Evolutionary conservation across 2,888 invertebrate genomes (phyloP), one percentile per base, ranked within the genome.

Genomic region (Brachyptera risi): DNA sequence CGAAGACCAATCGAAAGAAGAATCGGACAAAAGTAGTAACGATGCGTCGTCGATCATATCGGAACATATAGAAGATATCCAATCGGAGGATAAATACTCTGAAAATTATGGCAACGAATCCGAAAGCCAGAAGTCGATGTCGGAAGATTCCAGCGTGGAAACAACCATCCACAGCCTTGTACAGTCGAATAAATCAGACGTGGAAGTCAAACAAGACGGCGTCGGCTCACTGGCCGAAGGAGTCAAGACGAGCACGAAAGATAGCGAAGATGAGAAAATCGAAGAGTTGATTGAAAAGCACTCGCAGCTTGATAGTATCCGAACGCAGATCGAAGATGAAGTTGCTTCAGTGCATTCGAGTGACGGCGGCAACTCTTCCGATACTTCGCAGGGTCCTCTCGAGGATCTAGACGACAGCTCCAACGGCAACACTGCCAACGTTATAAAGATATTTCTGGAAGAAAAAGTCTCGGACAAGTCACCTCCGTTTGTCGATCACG

Each of bases 101-200:
- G 44, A 31, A 11, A n/a, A n/a, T n/a, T n/a, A n/a, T n/a, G 31
- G 7, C 11, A 5, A 31, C 3, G 21, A 44, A 58, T 27, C 38
- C 11, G 54, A 40, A n/a, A 66, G 63, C 49, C 51, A 54, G 26
- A 65, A 65, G 40, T 65, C 66, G 17, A 21, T 61, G 19, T 66
- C 65, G 24, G 63, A 66, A 42, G 65, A 58, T 13, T 60, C 65
- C 19, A 66, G 64, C 47, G 57, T 64, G 15, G 63, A 63, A 49
- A 66, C 66, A 17, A 62, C 66, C 1, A 60, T 60, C 31, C 60
- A 60, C 24, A 60, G 60, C 19, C 54, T 42, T 4, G 50, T 54
- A 11, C 40, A 37, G 17, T 51, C 50, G 21, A 17, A 13, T 3
- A 54, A 59, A 17, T 24, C 58, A 11, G 31, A 59, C 17, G 37